Evolutionary conservation across 2,797 vertebrate genomes (phyloP), one percentile per base, ranked within the genome.

Genomic region (Sebastes diploproa): DNA sequence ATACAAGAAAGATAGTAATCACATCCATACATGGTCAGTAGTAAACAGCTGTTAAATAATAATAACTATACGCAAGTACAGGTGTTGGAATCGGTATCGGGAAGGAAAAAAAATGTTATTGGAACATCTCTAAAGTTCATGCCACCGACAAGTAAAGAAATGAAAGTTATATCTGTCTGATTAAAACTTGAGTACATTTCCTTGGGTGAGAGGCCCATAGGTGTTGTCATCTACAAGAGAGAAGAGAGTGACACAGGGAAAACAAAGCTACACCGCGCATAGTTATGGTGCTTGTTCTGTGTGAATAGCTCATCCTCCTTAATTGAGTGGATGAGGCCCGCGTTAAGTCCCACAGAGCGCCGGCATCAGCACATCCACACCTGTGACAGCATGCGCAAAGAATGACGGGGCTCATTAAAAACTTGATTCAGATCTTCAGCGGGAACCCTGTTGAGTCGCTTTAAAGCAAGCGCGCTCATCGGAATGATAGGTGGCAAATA

Each of bases 391-490:
- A 70, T 52, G 84, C 14, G 78, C 52, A 46, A 27, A 84, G 81
- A 93, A 86, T 88, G 93, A 90, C 87, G 87, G 81, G 22, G 87
- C 93, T 95, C 94, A 94, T 95, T 96, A 95, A 95, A 94, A 95
- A 91, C 85, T 82, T 77, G 91, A 94, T 88, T 89, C 85, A 86
- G 82, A 85, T 93, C 91, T 91, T 82, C 65, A 4, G 84, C 67
- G 12, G 89, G 90, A 94, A 87, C 93, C 92, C 93, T 68, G 89
- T 87, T 91, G 93, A 93, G 93, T 89, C 65, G 68, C 89, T 92
- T 91, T 93, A 89, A 94, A 92, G 93, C 78, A 74, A 52, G 46
- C 52, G 52, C 56, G 54, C 89, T 91, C 90, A 87, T 92, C 82
- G 85, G 81, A 93, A 91, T 90, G 89, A 91, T 94, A 86, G 82